Evolutionary conservation across 2,888 invertebrate species (phyloP).

Genomic region (Caenorhabditis sinica): DNA sequence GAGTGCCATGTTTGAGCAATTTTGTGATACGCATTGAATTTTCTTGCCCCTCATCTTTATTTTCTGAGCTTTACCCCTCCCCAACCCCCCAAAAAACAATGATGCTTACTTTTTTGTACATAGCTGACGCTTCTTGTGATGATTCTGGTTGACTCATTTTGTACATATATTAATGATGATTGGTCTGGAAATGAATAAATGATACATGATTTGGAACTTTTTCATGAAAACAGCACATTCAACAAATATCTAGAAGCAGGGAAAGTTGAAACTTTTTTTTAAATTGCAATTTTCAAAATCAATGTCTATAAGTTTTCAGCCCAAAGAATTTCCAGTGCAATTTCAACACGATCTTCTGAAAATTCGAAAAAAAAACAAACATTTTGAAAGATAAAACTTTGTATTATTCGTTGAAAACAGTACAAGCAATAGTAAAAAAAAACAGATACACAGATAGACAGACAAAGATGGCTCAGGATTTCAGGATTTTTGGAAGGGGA

Average conservation of each 20-base stretch:
- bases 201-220: no score
- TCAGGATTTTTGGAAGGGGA: no score
- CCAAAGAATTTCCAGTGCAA: background rate
- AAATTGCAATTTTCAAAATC: background rate
- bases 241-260: no score
- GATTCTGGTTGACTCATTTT: background rate
- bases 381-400: background rate
- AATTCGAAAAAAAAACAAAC: background rate
- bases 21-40: background rate
- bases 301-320: no score
- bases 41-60: background rate
- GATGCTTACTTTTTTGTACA: constrained; percentile 31
- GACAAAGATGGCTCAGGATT: background rate
- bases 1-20: constrained; percentile 32
- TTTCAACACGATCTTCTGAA: background rate
- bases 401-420: no score
- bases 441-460: no score
- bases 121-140: background rate
- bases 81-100: background rate
- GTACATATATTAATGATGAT: background rate
- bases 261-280: background rate
- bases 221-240: background rate
- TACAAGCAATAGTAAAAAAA: background rate
- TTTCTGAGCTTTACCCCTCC: constrained; percentile 19
- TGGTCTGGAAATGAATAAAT: background rate